Conservation (phyloP, 1,140 invertebrate genomes). For the Macrobrachium rosenbergii region DNA sequence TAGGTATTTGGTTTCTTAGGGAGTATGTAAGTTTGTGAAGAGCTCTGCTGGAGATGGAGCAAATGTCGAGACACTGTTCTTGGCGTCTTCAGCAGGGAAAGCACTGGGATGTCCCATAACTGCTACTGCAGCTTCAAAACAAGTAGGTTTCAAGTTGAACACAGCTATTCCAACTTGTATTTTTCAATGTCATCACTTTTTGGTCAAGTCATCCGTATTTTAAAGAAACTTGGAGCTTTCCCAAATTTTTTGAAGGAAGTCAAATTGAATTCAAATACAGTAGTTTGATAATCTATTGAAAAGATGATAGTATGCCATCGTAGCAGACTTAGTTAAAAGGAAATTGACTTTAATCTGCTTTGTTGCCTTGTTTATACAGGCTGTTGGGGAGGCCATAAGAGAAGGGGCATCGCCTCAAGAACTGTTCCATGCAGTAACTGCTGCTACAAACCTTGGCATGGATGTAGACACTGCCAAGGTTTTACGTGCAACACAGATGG, state of each 20-base stretch:
- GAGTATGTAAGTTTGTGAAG: constrained; percentile 73
- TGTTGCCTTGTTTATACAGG: constrained; percentile 65
- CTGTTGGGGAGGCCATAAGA: constrained; percentile 70
- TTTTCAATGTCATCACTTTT: too few species aligned
- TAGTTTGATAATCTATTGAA: too few species aligned
- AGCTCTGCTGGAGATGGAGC: constrained; percentile 70
- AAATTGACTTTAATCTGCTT: too few species aligned
- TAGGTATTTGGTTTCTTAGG: constrained; percentile 70
- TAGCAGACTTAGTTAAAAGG: too few species aligned
- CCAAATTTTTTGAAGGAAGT: too few species aligned
- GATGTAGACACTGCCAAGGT: constrained; percentile 73
- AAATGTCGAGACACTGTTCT: constrained; percentile 74
- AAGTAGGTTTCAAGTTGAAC: constrained; percentile 27
- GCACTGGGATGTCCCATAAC: constrained; percentile 71
- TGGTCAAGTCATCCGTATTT: too few species aligned
- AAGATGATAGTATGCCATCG: too few species aligned
- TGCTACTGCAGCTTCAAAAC: constrained; percentile 69
- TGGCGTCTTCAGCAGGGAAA: constrained; percentile 73
- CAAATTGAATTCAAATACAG: too few species aligned
- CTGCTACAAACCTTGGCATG: constrained; percentile 70
- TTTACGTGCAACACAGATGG: constrained; percentile 77
- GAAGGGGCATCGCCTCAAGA: constrained; percentile 71
- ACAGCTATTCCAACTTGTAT: too few species aligned
- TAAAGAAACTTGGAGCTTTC: too few species aligned
- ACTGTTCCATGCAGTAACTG: constrained; percentile 71